Base-by-base conservation (phyloP, 2,888 invertebrate genomes). In the Cheilosia scutellata region DNA sequence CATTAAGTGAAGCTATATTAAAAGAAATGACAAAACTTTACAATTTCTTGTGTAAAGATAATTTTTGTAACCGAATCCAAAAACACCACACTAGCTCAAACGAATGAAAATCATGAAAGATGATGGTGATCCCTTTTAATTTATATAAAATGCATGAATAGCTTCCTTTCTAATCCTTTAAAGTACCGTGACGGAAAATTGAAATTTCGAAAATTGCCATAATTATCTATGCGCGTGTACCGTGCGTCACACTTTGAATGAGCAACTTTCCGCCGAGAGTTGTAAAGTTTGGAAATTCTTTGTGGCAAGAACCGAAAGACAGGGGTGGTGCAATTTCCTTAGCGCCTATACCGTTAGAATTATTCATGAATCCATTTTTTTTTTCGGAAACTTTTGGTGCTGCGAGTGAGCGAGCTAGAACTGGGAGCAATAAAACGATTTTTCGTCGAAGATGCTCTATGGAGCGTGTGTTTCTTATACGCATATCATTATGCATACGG, bases 161-260 rank as follows among this genome's bases (percentile, higher is more conserved):
- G 25, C 27, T 51, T 4, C 51, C 13, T 51, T 13, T 16, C 0
- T 20, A 16, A 60, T 84, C 58, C 65, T 44, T 49, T 60, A 62
- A 60, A 76, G 42, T 62, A 68, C 82, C 76, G 47, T 82, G 68
- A 72, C 76, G 27, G 11, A 44, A 86, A 86, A 86, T 86, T 86
- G 82, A 86, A 86, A 82, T 74, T 86, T 86, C 60, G 65, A 71
- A 77, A 83, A 83, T 77, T 77, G 82, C 82, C 68, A 71, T 86
- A 86, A 86, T 86, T 86, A 86, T 82, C 62, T 82, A 82, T 68
- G 76, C 86, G 86, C 82, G 82, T 82, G 86, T 68, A 62, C 62
- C 55, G n/a, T 49, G 37, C 68, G 80, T 49, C 75, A 75, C 76
- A 76, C 71, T 76, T 76, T 72, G 16, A 66, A 51, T 47, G 72